A percentile compares a stretch with the other conserved stretches of the same genome.
These are phyloP conservation scores for Spodoptera exigua DNA, from an alignment of 2,888 invertebrate species.

Conservation along the genomic window DNA sequence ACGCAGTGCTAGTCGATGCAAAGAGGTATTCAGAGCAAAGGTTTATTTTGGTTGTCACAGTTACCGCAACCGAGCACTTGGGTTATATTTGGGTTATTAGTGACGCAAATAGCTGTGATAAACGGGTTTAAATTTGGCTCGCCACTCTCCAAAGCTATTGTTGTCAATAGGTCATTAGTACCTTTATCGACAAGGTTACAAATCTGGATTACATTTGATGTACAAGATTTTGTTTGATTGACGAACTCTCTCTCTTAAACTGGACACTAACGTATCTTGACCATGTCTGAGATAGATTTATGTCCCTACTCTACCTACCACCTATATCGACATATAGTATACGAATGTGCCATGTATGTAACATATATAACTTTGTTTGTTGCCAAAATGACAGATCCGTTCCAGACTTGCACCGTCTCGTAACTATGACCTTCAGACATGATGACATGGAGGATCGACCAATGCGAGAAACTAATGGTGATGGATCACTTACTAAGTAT, in stretches of 20 bases:
- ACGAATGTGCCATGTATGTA: too few species aligned
- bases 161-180: constrained; percentile 74
- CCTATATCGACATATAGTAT: too few species aligned
- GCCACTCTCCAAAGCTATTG: constrained; percentile 75
- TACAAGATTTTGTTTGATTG: constrained; percentile 46
- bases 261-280: constrained; percentile 26
- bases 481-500: too few species aligned
- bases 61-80: constrained; percentile 72
- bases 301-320: too few species aligned
- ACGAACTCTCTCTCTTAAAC: constrained; percentile 28
- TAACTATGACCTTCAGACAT: too few species aligned
- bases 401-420: too few species aligned
- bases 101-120: constrained; percentile 86
- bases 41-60: constrained; percentile 86
- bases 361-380: too few species aligned
- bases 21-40: constrained; percentile 82
- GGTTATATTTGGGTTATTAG: constrained; percentile 84
- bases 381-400: too few species aligned
- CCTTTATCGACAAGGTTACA: constrained; percentile 52
- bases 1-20: constrained; percentile 69
- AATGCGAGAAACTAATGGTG: too few species aligned
- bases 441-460: too few species aligned
- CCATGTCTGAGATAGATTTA: constrained; percentile 31
- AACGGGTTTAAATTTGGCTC: constrained; percentile 82
- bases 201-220: constrained; percentile 50